Conservation (phyloP, 2,113 vertebrate species). For the Tupaia tana region DNA sequence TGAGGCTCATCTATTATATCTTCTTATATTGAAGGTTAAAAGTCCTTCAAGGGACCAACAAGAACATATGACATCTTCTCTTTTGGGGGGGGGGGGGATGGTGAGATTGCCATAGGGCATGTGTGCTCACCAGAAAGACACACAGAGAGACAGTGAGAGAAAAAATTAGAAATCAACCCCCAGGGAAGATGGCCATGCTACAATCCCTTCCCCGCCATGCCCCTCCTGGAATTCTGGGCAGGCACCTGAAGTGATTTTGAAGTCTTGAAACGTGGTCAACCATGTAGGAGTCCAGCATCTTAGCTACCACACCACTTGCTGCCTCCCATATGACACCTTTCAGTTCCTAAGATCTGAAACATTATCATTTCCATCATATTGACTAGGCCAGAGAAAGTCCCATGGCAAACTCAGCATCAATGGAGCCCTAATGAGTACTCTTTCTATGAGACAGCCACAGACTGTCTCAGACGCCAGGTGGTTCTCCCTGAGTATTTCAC, state of each 20-base stretch:
- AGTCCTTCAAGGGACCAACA: not conserved
- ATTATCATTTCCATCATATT: not conserved
- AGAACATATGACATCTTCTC: not conserved
- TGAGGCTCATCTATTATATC: not conserved
- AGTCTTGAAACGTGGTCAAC: too few relatives aligned
- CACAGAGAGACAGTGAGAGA: too few relatives aligned
- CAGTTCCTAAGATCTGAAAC: not conserved
- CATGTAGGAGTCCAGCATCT: too few relatives aligned
- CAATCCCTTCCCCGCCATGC: too few relatives aligned
- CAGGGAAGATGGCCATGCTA: too few relatives aligned
- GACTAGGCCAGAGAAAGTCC: not conserved
- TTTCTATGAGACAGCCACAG: not conserved
- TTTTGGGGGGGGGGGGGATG: too few relatives aligned
- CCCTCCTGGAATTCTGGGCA: too few relatives aligned
- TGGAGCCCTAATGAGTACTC: not conserved
- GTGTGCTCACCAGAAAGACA: too few relatives aligned
- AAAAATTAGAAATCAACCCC: too few relatives aligned
- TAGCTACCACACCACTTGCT: too few relatives aligned
- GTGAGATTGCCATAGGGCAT: too few relatives aligned
- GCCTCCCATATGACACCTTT: not conserved
- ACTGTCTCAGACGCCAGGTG: not conserved
- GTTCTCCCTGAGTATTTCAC: not conserved
- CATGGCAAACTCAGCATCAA: not conserved
- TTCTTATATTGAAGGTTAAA: not conserved
- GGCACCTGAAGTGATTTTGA: too few relatives aligned